These are phyloP conservation scores for Amblyraja radiata DNA, from an alignment of 2,797 vertebrate species.

Conservation along the genomic window DNA sequence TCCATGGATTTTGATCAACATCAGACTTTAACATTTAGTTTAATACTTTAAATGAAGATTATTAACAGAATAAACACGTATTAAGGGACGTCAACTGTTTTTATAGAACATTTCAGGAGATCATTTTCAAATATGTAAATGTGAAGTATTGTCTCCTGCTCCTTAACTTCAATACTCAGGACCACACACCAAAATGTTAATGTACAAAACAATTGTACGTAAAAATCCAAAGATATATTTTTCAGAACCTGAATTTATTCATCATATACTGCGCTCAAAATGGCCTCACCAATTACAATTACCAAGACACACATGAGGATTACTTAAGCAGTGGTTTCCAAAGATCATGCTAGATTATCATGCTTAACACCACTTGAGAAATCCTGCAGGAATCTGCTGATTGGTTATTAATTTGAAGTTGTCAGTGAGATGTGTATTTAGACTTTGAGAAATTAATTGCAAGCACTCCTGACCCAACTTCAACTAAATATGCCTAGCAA, in stretches of 20 bases:
- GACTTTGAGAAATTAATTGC: background rate
- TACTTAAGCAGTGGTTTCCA: background rate
- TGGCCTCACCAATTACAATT: slow-evolving; percentile 21
- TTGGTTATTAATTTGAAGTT: background rate
- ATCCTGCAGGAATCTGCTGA: background rate
- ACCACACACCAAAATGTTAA: background rate
- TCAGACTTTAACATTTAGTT: background rate
- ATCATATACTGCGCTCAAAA: background rate
- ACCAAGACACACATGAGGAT: background rate
- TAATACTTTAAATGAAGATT: background rate
- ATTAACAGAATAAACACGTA: background rate
- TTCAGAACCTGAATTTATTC: background rate
- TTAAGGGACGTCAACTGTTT: background rate
- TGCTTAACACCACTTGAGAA: background rate
- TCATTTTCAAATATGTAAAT: background rate
- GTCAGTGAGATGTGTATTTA: background rate
- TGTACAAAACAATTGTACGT: background rate
- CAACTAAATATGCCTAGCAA: background rate
- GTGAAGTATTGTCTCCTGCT: background rate
- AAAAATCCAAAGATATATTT: background rate
- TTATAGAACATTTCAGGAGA: background rate
- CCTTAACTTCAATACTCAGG: background rate
- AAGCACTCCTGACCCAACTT: background rate
- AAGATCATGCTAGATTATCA: background rate
- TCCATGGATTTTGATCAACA: too few species aligned